phyloP scores from a whole-genome alignment of 2,113 vertebrate species.

The Tetraodon nigroviridis region DNA sequence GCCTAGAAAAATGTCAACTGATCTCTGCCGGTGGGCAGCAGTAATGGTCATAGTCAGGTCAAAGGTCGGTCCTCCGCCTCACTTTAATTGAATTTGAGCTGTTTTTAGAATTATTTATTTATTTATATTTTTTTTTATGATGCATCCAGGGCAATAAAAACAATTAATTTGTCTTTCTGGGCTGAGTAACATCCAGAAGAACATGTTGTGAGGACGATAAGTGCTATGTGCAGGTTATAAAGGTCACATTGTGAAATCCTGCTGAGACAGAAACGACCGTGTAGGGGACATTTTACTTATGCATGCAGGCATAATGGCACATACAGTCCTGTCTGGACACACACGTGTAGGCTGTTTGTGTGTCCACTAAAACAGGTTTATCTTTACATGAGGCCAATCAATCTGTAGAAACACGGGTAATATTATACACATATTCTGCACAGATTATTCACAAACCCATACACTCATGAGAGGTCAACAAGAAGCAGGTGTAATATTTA shows the following conservation, averaged over 20 bases:
- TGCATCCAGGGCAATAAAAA: no score
- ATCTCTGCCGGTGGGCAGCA: not conserved
- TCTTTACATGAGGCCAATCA: not conserved
- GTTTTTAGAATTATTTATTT: no score
- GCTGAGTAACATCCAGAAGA: not conserved
- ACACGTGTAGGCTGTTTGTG: not conserved
- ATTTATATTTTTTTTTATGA: no score
- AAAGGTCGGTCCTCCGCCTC: no score
- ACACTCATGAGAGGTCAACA: constrained; percentile 11
- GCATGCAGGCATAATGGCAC: constrained; percentile 4
- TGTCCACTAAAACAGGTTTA: constrained; percentile 4
- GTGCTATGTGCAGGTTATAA: constrained; percentile 34
- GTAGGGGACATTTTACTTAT: constrained; percentile 27
- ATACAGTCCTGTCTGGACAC: not conserved
- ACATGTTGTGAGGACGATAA: constrained; percentile 32
- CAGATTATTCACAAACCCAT: not conserved
- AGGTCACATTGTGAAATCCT: constrained; percentile 37
- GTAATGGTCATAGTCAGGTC: no score
- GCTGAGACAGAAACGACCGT: constrained; percentile 49
- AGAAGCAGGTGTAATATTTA: constrained; percentile 16
- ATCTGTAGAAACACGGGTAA: not conserved
- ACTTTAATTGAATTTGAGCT: not conserved
- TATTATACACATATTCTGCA: not conserved
- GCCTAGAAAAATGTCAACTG: not conserved
- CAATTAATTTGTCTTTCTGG: no score